phyloP scores from a whole-genome alignment of 2,888 invertebrate genomes.

The Thymelicus sylvestris region DNA sequence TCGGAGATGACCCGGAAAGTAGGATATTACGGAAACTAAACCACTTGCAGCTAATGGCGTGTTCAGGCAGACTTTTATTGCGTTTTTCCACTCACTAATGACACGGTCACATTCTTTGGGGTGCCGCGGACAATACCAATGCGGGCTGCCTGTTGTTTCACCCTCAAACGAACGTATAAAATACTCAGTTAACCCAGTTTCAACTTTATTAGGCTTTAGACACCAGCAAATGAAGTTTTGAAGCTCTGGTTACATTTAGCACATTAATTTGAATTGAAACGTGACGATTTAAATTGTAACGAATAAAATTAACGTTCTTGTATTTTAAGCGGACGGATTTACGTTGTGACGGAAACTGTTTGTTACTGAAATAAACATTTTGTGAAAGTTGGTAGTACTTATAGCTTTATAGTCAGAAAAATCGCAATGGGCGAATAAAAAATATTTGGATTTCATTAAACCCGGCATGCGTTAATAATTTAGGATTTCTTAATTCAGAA shows the following conservation, averaged over 20 bases:
- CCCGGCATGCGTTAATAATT: no score
- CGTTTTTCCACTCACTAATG: conserved; percentile 47
- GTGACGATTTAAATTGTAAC: neutral
- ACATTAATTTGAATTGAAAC: conserved; percentile 7
- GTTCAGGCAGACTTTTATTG: conserved; percentile 46
- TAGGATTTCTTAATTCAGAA: no score
- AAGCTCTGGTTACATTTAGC: conserved; percentile 10
- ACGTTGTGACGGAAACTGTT: no score
- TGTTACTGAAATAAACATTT: neutral
- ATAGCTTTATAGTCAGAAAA: no score
- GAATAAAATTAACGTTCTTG: neutral
- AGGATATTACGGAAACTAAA: conserved; percentile 42
- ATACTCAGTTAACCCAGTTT: conserved; percentile 33
- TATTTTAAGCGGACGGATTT: neutral
- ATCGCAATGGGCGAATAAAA: no score
- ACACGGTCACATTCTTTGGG: conserved; percentile 44
- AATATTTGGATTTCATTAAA: no score
- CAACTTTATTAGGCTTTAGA: conserved; percentile 28
- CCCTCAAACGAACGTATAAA: conserved; percentile 31
- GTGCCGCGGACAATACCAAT: conserved; percentile 35
- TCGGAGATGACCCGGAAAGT: conserved; percentile 37
- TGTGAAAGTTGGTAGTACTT: neutral
- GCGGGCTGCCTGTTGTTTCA: conserved; percentile 26
- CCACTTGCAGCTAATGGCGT: conserved; percentile 45
- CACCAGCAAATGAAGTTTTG: conserved; percentile 16